Evolutionary conservation across 2,888 invertebrate genomes (phyloP), one percentile per base, ranked within the genome.

Genomic region (Drosophila mercatorum): DNA sequence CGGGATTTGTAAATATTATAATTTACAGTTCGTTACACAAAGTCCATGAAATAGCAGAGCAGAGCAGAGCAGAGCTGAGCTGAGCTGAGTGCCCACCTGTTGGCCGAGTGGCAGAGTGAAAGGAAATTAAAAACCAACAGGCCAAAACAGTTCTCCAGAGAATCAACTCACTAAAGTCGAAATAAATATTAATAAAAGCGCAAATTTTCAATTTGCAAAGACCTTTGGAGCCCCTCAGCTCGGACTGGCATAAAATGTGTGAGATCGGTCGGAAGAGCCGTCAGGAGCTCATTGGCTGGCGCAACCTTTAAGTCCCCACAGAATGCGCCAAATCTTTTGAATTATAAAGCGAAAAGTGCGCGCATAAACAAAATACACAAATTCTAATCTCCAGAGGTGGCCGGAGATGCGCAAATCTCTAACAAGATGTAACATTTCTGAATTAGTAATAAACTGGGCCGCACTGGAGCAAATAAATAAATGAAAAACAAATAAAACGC

Each of bases 371-470:
- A 79, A 75, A 78, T 71, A 64, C 57, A 73, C 43, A 68, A 62
- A 81, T 57, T 72, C 68, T 83, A 83, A 83, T 88, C 84, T 75
- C 81, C 58, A 26, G 76, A 63, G 88, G 51, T 70, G 63, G n/a
- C 7, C 38, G 10, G 1, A 52, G 57, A 22, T 40, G 57, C 58
- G 68, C 62, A 73, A 80, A 68, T 70, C 83, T 68, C 65, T 74
- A 77, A 82, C 80, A 89, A 78, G 82, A 75, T 80, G 76, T 69
- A 80, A 84, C 78, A 87, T 80, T 82, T 86, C 74, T 86, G 88
- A 89, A 86, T 86, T 89, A 86, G 89, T 86, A 81, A 86, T 86
- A 86, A 86, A 89, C 84, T 79, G 86, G 79, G 84, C 73, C 80
- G 60, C 64, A 47, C 6, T 34, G 31, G 53, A 68, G 81, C 79